Percentiles rank a stretch among this genome's conserved stretches.
Conservation (phyloP, 2,797 vertebrate genomes). For the Anabacerthia variegaticeps region DNA sequence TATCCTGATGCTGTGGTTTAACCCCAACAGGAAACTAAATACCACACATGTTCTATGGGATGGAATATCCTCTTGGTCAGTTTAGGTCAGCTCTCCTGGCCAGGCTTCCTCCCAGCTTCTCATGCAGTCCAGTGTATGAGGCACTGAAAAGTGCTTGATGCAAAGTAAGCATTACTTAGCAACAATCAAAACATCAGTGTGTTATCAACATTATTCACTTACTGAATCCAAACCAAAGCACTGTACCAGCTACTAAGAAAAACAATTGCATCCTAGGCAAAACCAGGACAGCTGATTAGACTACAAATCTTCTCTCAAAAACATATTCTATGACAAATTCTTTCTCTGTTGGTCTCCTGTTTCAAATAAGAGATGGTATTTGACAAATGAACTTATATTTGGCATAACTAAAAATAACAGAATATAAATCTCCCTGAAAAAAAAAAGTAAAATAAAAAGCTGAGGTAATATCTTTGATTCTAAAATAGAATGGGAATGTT, state of each 20-base stretch:
- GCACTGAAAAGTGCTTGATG: not conserved
- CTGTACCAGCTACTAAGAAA: not conserved
- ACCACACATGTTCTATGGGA: accelerated
- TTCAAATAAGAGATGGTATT: not conserved
- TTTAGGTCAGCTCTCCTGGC: not conserved
- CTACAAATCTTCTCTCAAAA: not conserved
- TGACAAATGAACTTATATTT: not conserved
- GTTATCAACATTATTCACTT: not conserved
- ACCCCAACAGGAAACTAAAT: not conserved
- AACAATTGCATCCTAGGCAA: not conserved
- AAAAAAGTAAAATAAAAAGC: not conserved
- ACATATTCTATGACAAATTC: not conserved
- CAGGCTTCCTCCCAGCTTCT: not conserved
- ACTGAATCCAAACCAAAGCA: not conserved
- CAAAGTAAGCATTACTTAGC: not conserved
- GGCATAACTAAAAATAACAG: not conserved
- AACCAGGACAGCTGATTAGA: not conserved
- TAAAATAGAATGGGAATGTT: not conserved
- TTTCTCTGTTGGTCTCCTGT: not conserved
- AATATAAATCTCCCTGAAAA: not conserved
- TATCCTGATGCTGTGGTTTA: not conserved
- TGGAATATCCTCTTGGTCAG: not conserved
- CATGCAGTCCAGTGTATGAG: not conserved
- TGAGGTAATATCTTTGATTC: not conserved
- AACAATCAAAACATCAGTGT: not conserved